phyloP scores from a whole-genome alignment of 2,113 vertebrate species.

The Sprattus sprattus region DNA sequence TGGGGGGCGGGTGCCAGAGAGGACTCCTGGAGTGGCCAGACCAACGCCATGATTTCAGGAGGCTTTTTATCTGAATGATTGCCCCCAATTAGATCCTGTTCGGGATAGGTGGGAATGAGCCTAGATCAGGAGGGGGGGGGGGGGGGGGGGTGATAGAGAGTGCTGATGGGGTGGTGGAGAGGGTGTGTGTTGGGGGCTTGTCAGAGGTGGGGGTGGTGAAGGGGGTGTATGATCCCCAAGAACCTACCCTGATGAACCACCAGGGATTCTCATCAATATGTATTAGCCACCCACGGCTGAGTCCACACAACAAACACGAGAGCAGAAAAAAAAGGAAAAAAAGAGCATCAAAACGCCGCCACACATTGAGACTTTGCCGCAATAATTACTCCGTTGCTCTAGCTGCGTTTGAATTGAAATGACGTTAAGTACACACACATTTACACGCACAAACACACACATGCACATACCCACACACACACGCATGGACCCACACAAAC shows the following conservation, averaged over 20 bases:
- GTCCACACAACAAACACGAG: slow-evolving; percentile 8
- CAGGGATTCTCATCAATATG: slow-evolving; percentile 37
- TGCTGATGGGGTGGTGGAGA: not conserved
- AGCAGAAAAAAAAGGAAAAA: not conserved
- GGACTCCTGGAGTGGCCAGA: slow-evolving; percentile 16
- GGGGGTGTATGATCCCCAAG: slow-evolving; percentile 6
- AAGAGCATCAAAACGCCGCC: slow-evolving; percentile 36
- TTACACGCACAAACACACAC: slow-evolving; percentile 41
- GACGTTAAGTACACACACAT: slow-evolving; percentile 41
- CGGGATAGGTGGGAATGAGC: slow-evolving; percentile 64
- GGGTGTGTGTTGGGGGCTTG: not conserved
- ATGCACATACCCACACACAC: slow-evolving; percentile 26
- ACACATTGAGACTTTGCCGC: not conserved
- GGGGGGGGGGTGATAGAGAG: not conserved
- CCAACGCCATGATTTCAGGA: slow-evolving; percentile 54
- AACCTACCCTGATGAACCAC: slow-evolving; percentile 3
- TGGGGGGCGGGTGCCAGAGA: slow-evolving; percentile 9
- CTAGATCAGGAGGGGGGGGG: slow-evolving; percentile 50
- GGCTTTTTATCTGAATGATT: slow-evolving; percentile 73
- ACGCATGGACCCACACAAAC: slow-evolving; percentile 52
- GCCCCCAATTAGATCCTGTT: slow-evolving; percentile 72
- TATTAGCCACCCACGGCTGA: slow-evolving; percentile 5
- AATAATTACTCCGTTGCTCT: slow-evolving; percentile 59
- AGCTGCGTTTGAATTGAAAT: slow-evolving; percentile 68
- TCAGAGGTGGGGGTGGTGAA: not conserved